These are phyloP conservation scores for Metopolophium dirhodum DNA, from an alignment of 1,140 invertebrate genomes.

Conservation along the genomic window DNA sequence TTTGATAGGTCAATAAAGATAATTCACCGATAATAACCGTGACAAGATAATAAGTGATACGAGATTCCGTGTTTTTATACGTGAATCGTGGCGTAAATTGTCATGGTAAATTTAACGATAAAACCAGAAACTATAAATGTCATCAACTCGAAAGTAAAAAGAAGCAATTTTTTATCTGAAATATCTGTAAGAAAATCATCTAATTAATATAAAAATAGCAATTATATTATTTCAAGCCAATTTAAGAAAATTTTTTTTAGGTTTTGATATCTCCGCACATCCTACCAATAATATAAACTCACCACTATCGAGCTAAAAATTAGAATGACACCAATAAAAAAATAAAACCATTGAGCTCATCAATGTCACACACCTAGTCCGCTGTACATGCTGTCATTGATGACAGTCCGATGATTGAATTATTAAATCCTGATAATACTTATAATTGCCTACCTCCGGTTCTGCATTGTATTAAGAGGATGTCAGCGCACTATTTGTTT, in stretches of 20 bases:
- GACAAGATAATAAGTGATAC: neutral
- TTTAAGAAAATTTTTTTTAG: neutral
- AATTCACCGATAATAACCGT: neutral
- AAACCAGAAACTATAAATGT: neutral
- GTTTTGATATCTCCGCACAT: neutral
- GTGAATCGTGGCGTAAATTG: too few relatives aligned
- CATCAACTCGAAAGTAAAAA: neutral
- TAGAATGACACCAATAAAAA: too few relatives aligned
- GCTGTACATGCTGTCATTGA: neutral
- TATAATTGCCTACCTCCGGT: neutral
- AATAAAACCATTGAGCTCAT: neutral
- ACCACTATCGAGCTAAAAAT: neutral
- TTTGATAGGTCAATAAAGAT: neutral
- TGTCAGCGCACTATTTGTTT: too few relatives aligned
- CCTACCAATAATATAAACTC: neutral
- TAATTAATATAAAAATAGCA: neutral
- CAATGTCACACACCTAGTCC: neutral
- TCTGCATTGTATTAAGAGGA: neutral
- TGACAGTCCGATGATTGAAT: neutral
- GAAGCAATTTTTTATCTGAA: neutral
- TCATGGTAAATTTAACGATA: neutral
- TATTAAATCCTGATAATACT: neutral
- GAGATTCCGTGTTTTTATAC: too few relatives aligned
- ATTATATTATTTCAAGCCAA: too few relatives aligned
- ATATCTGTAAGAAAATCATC: neutral